A percentile compares a stretch with the other conserved stretches of the same genome.
phyloP scores from a whole-genome alignment of 1,140 invertebrate genomes.

The Drosophila micromelanica region DNA sequence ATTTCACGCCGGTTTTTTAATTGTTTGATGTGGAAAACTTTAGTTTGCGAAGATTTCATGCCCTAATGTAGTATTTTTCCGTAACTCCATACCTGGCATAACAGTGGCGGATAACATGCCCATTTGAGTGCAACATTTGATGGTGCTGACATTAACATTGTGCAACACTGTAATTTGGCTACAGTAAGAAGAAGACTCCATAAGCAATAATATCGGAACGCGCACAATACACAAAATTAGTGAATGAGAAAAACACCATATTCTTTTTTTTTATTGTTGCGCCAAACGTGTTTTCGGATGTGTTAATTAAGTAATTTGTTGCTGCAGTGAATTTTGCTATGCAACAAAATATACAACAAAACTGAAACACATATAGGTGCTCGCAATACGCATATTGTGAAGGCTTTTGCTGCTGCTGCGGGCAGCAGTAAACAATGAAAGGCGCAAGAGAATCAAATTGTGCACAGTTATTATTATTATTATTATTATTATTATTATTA shows the following conservation, averaged over 20 bases:
- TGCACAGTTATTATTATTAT: constrained; percentile 55
- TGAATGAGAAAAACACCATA: constrained; percentile 8
- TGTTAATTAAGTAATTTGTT: constrained; percentile 23
- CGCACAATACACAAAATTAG: constrained; percentile 27
- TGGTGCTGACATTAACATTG: constrained; percentile 4
- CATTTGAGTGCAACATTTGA: constrained; percentile 19
- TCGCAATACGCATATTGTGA: constrained; percentile 2
- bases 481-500: constrained; percentile 40
- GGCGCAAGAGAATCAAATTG: constrained; percentile 68
- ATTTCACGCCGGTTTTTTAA: too few relatives aligned
- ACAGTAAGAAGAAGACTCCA: constrained; percentile 43
- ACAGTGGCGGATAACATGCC: constrained; percentile 1
- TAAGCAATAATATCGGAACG: constrained; percentile 42
- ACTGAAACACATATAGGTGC: constrained; percentile 20
- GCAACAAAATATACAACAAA: background rate
- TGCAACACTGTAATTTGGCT: constrained; percentile 22
- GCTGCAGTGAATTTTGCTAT: constrained; percentile 17
- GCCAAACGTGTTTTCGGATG: constrained; percentile 12
- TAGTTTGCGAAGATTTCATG: too few relatives aligned
- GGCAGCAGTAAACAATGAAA: constrained; percentile 43
- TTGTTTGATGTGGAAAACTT: too few relatives aligned
- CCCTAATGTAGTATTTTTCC: background rate
- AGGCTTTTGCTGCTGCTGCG: constrained; percentile 7
- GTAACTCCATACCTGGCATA: background rate
- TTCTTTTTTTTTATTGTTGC: background rate